Base-by-base conservation (phyloP, 1,140 invertebrate genomes). In the Hydropsyche tenuis region DNA sequence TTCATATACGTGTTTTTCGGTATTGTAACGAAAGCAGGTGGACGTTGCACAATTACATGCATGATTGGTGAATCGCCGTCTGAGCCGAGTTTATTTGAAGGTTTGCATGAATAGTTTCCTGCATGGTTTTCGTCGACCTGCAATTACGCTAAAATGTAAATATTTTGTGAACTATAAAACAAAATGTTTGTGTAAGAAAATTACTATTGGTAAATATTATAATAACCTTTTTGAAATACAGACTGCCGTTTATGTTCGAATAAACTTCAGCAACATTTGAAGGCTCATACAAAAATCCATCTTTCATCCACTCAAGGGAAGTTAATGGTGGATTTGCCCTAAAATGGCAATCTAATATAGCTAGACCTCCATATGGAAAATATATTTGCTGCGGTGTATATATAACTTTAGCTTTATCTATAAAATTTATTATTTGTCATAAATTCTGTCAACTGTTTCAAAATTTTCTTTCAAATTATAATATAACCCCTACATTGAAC, bases 241-340 rank as follows among this genome's bases (percentile, higher is more conserved):
- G 86, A 76, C 94, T 96, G 42, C 95, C 95, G 81, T 97, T 97
- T 78, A 90, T 87, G 75, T 93, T 88, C 78, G 92, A 93, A 78
- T 93, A 93, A 0, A 96, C 93, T 14, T 93, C 94, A 63, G 84
- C 93, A 22, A 94, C 93, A 79, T 96, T 94, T 82, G 94, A 95
- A 0, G 94, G 94, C 82, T 97, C 94, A 80, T 95, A 96, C 0
- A 96, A 88, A 78, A 96, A 93, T 18, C 94, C 94, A 81, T 97
- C 95, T 82, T 96, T 96, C 80, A 95, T 94, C 96, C 97, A 98
- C 63, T 93, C 90, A 20, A 97, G 86, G 81, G 95, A 94, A n/a
- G 93, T 94, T 68, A 97, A 85, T 1, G 95, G 93, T 16, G 96
- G 97, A 86, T 97, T 98, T 0, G 96, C 93, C 78, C 94, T 89